These are phyloP conservation scores for Antrozous pallidus DNA, from an alignment of 2,797 vertebrate genomes.

Conservation along the genomic window DNA sequence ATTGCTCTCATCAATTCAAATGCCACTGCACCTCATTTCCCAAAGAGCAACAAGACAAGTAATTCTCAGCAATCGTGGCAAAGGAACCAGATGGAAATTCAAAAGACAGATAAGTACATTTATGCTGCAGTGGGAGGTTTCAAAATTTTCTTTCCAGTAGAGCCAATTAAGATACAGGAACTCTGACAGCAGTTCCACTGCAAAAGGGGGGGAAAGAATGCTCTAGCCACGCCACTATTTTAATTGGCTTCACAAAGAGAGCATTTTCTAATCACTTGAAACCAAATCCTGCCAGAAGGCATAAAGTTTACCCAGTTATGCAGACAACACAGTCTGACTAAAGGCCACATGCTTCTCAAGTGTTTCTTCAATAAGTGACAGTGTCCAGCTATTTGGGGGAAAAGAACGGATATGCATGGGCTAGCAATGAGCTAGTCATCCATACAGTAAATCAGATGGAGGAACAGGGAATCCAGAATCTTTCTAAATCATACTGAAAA, in stretches of 20 bases:
- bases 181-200: constrained; percentile 76
- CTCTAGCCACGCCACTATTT: constrained; percentile 75
- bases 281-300: constrained; percentile 60
- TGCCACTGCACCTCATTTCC: background rate
- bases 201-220: constrained; percentile 70
- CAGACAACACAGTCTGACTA: constrained; percentile 29
- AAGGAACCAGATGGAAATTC: constrained; percentile 55
- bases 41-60: background rate
- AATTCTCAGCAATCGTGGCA: background rate
- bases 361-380: constrained; percentile 10
- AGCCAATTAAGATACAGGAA: constrained; percentile 80
- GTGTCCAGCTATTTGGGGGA: background rate
- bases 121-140: constrained; percentile 9
- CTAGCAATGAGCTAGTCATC: background rate
- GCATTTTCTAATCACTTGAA: constrained; percentile 62
- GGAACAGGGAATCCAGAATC: constrained; percentile 13
- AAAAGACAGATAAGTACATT: constrained; percentile 51
- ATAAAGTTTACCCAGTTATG: constrained; percentile 67
- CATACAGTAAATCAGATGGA: constrained; percentile 50
- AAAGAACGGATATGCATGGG: background rate
- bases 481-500: background rate
- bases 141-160: constrained; percentile 52
- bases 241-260: constrained; percentile 78
- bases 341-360: background rate
- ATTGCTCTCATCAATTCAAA: background rate